phyloP scores from a whole-genome alignment of 2,888 invertebrate genomes.

The Spatulosminthurus flaviceps region DNA sequence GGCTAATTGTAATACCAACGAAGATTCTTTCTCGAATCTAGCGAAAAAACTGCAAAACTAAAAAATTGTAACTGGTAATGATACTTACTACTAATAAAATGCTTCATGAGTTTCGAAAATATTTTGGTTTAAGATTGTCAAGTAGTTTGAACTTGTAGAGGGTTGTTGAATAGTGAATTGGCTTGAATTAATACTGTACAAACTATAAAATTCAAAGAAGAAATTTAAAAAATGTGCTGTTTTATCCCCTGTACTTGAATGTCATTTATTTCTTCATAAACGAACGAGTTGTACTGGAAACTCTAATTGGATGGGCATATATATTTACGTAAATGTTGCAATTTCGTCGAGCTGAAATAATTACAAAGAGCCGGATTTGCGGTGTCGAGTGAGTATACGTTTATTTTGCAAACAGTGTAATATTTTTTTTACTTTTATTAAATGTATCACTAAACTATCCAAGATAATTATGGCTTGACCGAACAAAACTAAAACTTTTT shows the following conservation, averaged over 20 bases:
- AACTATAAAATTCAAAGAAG: constrained; percentile 1
- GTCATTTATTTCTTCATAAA: background rate
- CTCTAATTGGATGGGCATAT: too few species aligned
- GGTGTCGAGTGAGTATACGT: too few species aligned
- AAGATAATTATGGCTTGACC: too few species aligned
- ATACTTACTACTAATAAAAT: too few species aligned
- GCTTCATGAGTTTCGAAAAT: background rate
- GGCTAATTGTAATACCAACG: background rate
- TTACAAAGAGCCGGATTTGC: too few species aligned
- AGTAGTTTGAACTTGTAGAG: background rate
- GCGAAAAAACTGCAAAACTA: background rate
- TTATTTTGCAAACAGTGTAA: too few species aligned
- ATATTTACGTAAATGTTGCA: too few species aligned
- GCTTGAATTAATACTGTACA: constrained; percentile 3
- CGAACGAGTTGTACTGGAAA: too few species aligned
- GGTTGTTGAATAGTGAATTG: background rate
- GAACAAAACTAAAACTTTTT: too few species aligned
- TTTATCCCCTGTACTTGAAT: background rate
- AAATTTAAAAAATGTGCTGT: constrained; percentile 13
- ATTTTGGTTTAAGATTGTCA: background rate
- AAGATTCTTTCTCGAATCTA: background rate
- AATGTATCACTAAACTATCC: too few species aligned
- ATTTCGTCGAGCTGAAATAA: too few species aligned
- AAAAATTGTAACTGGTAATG: background rate
- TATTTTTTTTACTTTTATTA: too few species aligned